A percentile compares a stretch with the other conserved stretches of the same genome.
phyloP scores from a whole-genome alignment of 2,888 invertebrate species.

The Brachypalpus laphriformis region DNA sequence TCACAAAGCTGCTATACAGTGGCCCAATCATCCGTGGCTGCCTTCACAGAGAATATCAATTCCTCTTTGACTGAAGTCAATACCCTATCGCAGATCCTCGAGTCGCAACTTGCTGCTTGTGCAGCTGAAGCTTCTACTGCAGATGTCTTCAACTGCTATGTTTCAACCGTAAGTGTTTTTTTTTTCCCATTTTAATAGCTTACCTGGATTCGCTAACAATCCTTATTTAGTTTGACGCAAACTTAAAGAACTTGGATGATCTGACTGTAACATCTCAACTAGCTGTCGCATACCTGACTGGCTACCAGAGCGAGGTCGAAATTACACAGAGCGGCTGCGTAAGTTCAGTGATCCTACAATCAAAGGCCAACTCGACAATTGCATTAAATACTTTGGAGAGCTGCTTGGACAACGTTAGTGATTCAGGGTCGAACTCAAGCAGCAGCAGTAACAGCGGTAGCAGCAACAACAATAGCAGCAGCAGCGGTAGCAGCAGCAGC shows the following conservation, averaged over 20 bases:
- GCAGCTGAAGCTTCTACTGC: neutral
- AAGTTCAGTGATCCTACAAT: neutral
- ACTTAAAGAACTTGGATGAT: slow-evolving; percentile 15
- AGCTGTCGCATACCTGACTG: slow-evolving; percentile 8
- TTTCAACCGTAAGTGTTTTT: neutral
- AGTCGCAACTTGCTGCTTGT: slow-evolving; percentile 26
- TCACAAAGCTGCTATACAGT: neutral
- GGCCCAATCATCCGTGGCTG: neutral
- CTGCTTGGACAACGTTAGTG: slow-evolving; percentile 10
- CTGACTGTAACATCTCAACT: slow-evolving; percentile 19
- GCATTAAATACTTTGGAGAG: slow-evolving; percentile 14
- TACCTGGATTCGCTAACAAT: neutral
- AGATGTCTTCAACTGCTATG: slow-evolving; percentile 9
- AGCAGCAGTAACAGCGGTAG: neutral
- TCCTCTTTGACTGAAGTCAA: neutral
- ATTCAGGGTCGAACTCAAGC: neutral
- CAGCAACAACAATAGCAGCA: neutral
- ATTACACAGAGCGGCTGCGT: slow-evolving; percentile 18
- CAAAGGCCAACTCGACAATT: slow-evolving; percentile 2
- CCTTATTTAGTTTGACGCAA: neutral
- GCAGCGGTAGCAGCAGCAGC: neutral
- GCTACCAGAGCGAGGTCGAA: slow-evolving; percentile 12
- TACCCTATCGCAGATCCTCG: neutral
- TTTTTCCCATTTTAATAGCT: neutral
- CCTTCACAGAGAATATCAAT: neutral